phyloP scores from a whole-genome alignment of 2,888 invertebrate species.

The Corbicula japonica region DNA sequence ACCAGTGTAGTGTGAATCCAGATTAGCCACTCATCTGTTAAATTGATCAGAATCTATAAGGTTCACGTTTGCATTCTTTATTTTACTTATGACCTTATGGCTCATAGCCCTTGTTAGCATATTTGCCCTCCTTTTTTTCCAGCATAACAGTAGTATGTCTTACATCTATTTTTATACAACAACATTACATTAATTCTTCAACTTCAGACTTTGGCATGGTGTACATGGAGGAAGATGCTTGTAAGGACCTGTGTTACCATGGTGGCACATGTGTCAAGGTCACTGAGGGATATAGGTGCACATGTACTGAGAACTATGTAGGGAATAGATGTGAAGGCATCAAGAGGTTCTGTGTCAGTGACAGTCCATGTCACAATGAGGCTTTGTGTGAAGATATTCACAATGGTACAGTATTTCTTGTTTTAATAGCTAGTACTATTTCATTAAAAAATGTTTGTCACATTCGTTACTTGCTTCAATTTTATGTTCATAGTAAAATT shows the following conservation, averaged over 20 bases:
- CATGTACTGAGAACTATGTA: constrained; percentile 65
- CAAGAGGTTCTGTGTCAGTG: constrained; percentile 71
- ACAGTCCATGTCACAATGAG: constrained; percentile 78
- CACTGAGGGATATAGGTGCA: constrained; percentile 67
- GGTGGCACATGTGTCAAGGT: constrained; percentile 69
- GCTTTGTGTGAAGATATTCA: constrained; percentile 81
- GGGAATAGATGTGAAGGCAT: constrained; percentile 79
- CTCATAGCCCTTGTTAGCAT: too few relatives aligned
- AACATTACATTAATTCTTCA: too few relatives aligned
- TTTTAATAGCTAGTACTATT: background rate
- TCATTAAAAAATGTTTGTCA: background rate
- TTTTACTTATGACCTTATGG: too few relatives aligned
- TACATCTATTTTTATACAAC: too few relatives aligned
- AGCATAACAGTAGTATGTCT: too few relatives aligned
- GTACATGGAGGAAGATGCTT: too few relatives aligned
- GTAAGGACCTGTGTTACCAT: constrained; percentile 72
- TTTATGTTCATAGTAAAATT: background rate
- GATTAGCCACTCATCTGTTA: too few relatives aligned
- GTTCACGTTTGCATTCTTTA: too few relatives aligned
- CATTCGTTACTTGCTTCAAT: background rate
- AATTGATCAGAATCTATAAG: too few relatives aligned
- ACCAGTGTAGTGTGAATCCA: too few relatives aligned
- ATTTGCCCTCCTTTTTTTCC: too few relatives aligned
- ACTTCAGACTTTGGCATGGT: too few relatives aligned
- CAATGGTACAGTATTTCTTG: constrained; percentile 59